Percentiles rank a stretch among this genome's conserved stretches.
Evolutionary conservation across 2,113 vertebrate genomes (phyloP).

Genomic region (Hemiprocne comata): DNA sequence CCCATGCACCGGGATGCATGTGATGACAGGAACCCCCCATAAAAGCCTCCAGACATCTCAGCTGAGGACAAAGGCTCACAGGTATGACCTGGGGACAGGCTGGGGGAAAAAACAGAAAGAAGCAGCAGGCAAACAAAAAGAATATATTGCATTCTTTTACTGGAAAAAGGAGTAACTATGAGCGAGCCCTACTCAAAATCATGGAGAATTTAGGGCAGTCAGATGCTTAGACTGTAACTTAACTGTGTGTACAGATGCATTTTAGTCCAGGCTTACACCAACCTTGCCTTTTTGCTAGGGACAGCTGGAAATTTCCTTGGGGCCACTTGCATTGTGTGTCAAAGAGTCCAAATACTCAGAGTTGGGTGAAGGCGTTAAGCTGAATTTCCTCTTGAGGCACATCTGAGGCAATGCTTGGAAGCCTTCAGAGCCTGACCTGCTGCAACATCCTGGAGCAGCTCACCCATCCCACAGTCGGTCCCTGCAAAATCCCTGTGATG

Average conservation of each 20-base stretch:
- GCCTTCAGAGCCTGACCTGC: not conserved
- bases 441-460: not conserved
- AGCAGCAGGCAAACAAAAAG: not conserved
- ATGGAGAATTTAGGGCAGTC: not conserved
- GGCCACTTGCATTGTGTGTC: not conserved
- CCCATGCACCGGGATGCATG: conserved; percentile 21
- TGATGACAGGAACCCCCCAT: conserved; percentile 50
- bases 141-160: not conserved
- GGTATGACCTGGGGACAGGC: conserved; percentile 45
- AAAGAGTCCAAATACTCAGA: not conserved
- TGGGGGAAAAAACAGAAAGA: not conserved
- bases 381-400: not conserved
- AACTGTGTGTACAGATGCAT: not conserved
- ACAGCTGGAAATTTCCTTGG: not conserved
- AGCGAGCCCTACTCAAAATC: not conserved
- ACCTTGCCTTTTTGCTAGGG: not conserved
- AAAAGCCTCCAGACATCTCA: conserved; percentile 53
- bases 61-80: conserved; percentile 27
- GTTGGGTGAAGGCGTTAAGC: not conserved
- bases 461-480: rapidly evolving
- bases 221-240: not conserved
- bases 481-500: not conserved
- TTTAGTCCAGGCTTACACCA: not conserved
- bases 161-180: not conserved
- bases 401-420: not conserved